Percentiles rank a stretch among this genome's conserved stretches.
These are phyloP conservation scores for Andrena bucephala DNA, from an alignment of 2,888 invertebrate genomes.

Conservation along the genomic window DNA sequence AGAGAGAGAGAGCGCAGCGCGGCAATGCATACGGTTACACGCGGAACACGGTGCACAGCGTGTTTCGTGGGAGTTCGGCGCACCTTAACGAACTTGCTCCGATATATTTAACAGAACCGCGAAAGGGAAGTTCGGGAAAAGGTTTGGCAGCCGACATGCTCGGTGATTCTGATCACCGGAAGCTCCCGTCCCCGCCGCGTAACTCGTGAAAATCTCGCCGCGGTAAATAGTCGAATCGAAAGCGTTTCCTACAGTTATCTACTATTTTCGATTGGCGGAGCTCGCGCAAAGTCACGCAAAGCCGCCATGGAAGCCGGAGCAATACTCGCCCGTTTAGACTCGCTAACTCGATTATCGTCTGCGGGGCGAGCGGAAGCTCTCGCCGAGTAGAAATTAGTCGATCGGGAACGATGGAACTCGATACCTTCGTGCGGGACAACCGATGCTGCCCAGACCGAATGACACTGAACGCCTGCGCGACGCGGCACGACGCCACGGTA, in stretches of 20 bases:
- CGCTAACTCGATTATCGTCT: constrained; percentile 50
- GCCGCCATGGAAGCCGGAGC: constrained; percentile 46
- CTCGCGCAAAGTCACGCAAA: not conserved
- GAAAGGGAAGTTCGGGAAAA: not conserved
- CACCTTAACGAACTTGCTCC: constrained; percentile 20
- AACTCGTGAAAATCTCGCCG: not conserved
- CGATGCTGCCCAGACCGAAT: not conserved
- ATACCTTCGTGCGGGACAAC: not conserved
- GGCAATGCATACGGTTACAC: constrained; percentile 37
- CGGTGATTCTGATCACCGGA: constrained; percentile 9
- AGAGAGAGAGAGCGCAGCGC: not conserved
- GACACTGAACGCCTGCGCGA: not conserved
- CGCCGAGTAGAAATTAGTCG: not conserved
- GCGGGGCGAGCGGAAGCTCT: not conserved
- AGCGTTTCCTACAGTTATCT: not conserved
- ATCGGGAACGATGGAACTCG: not conserved
- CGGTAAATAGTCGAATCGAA: not conserved
- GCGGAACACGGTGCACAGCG: constrained; percentile 27
- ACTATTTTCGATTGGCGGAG: not conserved
- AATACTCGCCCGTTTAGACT: constrained; percentile 21
- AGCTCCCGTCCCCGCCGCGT: not conserved
- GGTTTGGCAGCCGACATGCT: constrained; percentile 20
- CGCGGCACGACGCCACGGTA: not conserved
- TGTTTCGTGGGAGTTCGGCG: constrained; percentile 44
- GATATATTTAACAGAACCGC: constrained; percentile 8